These are phyloP conservation scores for Mormyrus hasselquistii DNA, from an alignment of 2,797 vertebrate species.

Conservation along the genomic window DNA sequence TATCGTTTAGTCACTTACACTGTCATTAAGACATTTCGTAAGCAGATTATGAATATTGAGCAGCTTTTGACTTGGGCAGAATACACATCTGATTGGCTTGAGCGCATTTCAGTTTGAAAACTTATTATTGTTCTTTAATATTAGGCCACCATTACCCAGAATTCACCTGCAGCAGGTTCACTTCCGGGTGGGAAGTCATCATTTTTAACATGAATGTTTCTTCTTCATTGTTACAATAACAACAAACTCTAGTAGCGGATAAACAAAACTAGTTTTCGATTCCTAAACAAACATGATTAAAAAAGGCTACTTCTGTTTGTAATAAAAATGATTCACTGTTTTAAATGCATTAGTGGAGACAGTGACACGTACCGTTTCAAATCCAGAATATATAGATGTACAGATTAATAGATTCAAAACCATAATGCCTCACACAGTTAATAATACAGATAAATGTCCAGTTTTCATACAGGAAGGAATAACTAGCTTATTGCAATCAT, in stretches of 20 bases:
- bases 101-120: neutral
- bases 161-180: neutral
- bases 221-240: neutral
- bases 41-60: neutral
- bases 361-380: neutral
- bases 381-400: neutral
- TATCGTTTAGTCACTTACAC: neutral
- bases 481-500: slow-evolving; percentile 1
- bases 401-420: neutral
- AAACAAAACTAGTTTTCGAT: neutral
- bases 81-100: neutral
- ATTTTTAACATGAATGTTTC: neutral
- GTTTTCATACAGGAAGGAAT: neutral
- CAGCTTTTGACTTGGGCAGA: neutral
- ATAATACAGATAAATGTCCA: neutral
- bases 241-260: neutral
- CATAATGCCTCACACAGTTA: neutral
- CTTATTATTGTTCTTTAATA: neutral
- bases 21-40: neutral
- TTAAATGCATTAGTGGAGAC: neutral
- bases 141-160: neutral
- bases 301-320: neutral
- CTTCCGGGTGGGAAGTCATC: neutral
- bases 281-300: neutral
- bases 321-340: neutral